phyloP scores from a whole-genome alignment of 2,888 invertebrate genomes.

The Willowsia nigromaculata region DNA sequence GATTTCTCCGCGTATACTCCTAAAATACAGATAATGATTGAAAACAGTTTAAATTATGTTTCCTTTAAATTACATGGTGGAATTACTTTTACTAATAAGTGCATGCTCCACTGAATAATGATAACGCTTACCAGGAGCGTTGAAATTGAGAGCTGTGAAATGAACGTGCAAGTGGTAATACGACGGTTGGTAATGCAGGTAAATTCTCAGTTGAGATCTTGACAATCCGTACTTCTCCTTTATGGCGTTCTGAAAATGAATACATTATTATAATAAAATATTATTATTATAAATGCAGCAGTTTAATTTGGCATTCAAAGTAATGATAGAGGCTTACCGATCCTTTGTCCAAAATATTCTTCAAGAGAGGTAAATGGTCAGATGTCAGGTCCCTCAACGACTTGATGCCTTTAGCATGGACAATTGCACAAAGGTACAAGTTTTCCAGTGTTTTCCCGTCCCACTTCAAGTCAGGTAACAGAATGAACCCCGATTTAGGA shows the following conservation, averaged over 20 bases:
- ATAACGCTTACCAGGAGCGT: constrained; percentile 85
- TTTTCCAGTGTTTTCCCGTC: constrained; percentile 88
- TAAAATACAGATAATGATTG: constrained; percentile 78
- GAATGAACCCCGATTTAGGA: constrained; percentile 89
- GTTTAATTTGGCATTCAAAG: no score
- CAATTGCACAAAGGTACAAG: constrained; percentile 91
- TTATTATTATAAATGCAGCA: no score
- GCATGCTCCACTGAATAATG: no score
- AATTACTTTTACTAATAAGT: background rate
- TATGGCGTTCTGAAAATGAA: constrained; percentile 85
- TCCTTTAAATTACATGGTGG: background rate
- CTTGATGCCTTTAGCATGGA: constrained; percentile 87
- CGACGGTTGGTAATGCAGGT: constrained; percentile 97
- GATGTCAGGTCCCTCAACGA: constrained; percentile 91
- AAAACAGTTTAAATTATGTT: background rate
- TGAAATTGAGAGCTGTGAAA: constrained; percentile 89
- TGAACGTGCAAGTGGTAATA: constrained; percentile 98
- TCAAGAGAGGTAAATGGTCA: constrained; percentile 89
- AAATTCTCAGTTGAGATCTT: constrained; percentile 88
- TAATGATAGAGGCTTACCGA: no score
- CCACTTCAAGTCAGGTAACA: constrained; percentile 98
- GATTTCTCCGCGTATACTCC: constrained; percentile 92
- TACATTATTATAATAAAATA: no score
- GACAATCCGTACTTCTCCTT: constrained; percentile 87
- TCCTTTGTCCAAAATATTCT: constrained; percentile 89